Base-by-base conservation (phyloP, 2,797 vertebrate genomes). In the Anabacerthia variegaticeps region DNA sequence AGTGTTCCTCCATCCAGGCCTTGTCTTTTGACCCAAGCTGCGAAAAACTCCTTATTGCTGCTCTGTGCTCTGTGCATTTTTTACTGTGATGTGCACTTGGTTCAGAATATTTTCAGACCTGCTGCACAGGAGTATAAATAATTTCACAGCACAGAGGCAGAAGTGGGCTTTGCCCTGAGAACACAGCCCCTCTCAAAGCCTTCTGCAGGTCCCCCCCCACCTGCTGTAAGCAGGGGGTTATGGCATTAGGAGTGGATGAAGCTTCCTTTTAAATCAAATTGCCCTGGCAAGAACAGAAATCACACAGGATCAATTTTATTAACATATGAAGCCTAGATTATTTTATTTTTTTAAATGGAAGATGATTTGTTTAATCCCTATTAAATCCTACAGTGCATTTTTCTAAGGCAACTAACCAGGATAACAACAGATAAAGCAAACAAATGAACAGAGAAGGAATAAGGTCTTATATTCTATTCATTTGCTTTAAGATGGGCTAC, bases 401-500 rank as follows among this genome's bases (percentile, higher is more conserved):
- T 93, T 79, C 44, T 89, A 80, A 89, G 52, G 62, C 39, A 93
- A 78, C 34, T 77, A 77, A 75, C 39, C 21, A 77, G 37, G 56
- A 63, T 62, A 85, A 71, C 54, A 94, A 76, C 24, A 91, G 46
- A 41, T 88, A 65, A 93, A 96, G 65, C 7, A 39, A 92, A 56
- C 18, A 85, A 85, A 88, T 27, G 51, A 74, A 44, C 1, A 19
- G 36, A 81, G 48, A 58, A 78, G 58, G 20, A 85, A 58, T n/a
- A 83, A 32, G 14, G 28, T 30, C 68, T 34, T 51, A 36, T 41
- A 69, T 46, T 63, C 48, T 48, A 59, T 65, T 82, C 4, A 77
- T 86, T 68, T 91, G 58, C 81, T 97, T 96, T 92, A 94, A 87
- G 94, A 85, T n/a, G 69, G 88, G 83, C 91, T 90, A 27, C 73